These are phyloP conservation scores for Leguminivora glycinivorella DNA, from an alignment of 1,140 invertebrate genomes.

Conservation along the genomic window DNA sequence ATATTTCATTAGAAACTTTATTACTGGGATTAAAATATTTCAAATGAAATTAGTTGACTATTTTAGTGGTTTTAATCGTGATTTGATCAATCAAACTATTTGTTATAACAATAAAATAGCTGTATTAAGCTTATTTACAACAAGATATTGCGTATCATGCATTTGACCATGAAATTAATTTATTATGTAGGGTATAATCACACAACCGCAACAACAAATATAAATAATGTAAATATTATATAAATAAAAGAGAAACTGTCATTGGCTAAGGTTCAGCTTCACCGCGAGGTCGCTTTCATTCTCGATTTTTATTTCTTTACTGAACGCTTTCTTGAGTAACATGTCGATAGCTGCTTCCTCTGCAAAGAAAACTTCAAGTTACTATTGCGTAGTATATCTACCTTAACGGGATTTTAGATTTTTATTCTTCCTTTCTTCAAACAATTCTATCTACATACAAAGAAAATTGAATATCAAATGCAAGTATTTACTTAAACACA, in stretches of 20 bases:
- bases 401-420: too few relatives aligned
- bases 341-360: constrained; percentile 70
- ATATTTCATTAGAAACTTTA: too few relatives aligned
- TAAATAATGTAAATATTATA: constrained; percentile 20
- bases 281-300: constrained; percentile 65
- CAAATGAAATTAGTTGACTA: not conserved
- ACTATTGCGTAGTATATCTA: not conserved
- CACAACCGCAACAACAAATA: constrained; percentile 25
- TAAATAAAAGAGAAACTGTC: constrained; percentile 2
- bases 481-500: too few relatives aligned
- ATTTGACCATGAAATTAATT: not conserved
- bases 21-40: not conserved
- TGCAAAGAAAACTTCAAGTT: constrained; percentile 46
- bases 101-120: constrained; percentile 10
- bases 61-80: not conserved
- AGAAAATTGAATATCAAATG: too few relatives aligned
- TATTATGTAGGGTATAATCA: constrained; percentile 17
- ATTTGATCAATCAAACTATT: not conserved
- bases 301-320: constrained; percentile 64
- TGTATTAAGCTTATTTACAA: constrained; percentile 9
- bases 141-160: not conserved
- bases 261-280: constrained; percentile 64
- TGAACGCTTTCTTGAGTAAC: constrained; percentile 68
- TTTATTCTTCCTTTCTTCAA: too few relatives aligned
- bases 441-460: too few relatives aligned